phyloP scores from a whole-genome alignment of 1,140 invertebrate species.

The Drosophila bipectinata region DNA sequence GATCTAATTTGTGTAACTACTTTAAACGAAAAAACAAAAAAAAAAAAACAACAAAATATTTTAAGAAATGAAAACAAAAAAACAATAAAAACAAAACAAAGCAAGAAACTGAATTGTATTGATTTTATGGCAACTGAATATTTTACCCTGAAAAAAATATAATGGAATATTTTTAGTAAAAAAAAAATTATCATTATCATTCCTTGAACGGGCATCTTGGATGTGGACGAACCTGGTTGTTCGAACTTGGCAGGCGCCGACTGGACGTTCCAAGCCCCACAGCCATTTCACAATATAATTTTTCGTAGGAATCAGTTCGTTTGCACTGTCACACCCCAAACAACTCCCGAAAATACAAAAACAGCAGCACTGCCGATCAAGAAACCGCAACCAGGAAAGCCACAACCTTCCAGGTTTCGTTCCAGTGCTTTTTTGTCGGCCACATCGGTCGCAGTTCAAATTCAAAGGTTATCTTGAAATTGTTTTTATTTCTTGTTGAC shows the following conservation, averaged over 20 bases:
- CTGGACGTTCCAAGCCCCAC: conserved; percentile 2
- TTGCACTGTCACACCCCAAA: conserved; percentile 39
- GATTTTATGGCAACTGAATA: conserved; percentile 69
- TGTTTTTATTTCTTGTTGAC: conserved; percentile 21
- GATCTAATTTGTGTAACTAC: conserved; percentile 82
- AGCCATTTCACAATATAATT: conserved; percentile 29
- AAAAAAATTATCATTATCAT: conserved; percentile 26
- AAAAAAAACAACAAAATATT: conserved; percentile 55
- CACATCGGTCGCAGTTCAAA: conserved; percentile 14
- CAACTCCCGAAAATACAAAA: conserved; percentile 32
- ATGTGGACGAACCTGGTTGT: not conserved
- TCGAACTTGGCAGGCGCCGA: conserved; percentile 21
- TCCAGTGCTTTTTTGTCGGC: conserved; percentile 11
- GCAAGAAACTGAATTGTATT: conserved; percentile 53
- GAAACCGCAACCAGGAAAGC: conserved; percentile 20
- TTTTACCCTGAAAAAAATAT: conserved; percentile 62
- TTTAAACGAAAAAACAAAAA: conserved; percentile 68
- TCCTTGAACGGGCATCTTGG: not conserved
- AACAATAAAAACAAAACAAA: conserved; percentile 33
- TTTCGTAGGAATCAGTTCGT: conserved; percentile 46
- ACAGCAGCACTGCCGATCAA: conserved; percentile 31
- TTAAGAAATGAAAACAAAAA: conserved; percentile 63
- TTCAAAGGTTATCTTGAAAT: conserved; percentile 45
- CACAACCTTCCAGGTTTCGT: conserved; percentile 16
- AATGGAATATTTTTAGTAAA: conserved; percentile 66